Evolutionary conservation across 2,888 invertebrate genomes (phyloP), one percentile per base, ranked within the genome.

Genomic region (Beris morrisii): DNA sequence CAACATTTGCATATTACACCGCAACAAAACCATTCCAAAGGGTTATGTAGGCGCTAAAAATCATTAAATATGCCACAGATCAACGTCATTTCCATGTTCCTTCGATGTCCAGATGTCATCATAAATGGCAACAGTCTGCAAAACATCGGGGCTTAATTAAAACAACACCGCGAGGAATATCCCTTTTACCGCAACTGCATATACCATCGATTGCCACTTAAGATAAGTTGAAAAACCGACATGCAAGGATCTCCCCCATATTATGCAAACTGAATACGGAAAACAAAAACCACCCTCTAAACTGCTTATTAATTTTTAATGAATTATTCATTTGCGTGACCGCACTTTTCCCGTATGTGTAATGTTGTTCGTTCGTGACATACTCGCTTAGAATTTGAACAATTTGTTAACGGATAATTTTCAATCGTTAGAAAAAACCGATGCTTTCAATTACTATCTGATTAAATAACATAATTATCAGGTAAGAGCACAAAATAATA

Each of bases 281-380:
- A 38, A 61, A 50, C 9, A 22, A 22, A 22, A 7, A 9, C 61
- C 61, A 61, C 52, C 61, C 61, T 61, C 61, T 38, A 28, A 52
- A 61, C 52, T 38, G 7, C 52, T 50, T 61, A 61, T 38, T 50
- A 61, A 30, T 54, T 54, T 64, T 57, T 31, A 52, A 52, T 65
- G 43, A 58, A 65, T 65, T 44, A 65, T 65, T 58, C 65, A 65
- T 65, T 65, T 50, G 65, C 57, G 57, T 65, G 57, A 65, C 65
- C 50, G 31, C 30, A 61, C 50, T 38, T 50, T 50, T 52, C 50
- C 32, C 28, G 11, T 11, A 12, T 13, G n/a, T n/a, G n/a, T n/a
- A 13, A 32, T 15, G 4, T 7, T 22, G 15, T 13, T 48, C 32
- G 15, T 48, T 30, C 38, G 52, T 15, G 43, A 61, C 38, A 32